Evolutionary conservation across 2,888 invertebrate species (phyloP).

Genomic region (Lydus trimaculatus): DNA sequence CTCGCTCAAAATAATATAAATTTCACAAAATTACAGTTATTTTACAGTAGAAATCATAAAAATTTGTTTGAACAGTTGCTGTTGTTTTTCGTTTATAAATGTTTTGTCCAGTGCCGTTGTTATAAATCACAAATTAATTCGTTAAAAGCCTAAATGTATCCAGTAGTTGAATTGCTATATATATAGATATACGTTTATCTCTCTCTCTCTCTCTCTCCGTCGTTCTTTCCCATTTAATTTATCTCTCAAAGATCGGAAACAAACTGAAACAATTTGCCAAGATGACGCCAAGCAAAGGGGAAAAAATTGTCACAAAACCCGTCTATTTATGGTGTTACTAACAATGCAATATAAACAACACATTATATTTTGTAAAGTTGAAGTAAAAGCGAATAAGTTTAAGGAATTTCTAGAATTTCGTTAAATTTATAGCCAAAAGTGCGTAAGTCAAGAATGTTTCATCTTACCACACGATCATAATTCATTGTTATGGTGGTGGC

Average conservation of each 20-base stretch:
- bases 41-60: too few species aligned
- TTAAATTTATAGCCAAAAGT: constrained; percentile 44
- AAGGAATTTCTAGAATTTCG: constrained; percentile 47
- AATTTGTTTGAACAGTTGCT: background rate
- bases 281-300: constrained; percentile 29
- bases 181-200: too few species aligned
- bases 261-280: constrained; percentile 22
- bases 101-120: background rate
- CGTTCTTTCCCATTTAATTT: background rate
- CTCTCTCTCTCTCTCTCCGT: background rate
- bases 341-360: constrained; percentile 43
- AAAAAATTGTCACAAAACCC: constrained; percentile 39
- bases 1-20: too few species aligned
- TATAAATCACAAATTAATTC: constrained; percentile 8
- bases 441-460: constrained; percentile 44
- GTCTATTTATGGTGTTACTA: constrained; percentile 44
- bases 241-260: background rate
- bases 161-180: background rate
- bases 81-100: too few species aligned
- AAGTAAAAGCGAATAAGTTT: constrained; percentile 40
- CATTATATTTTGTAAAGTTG: constrained; percentile 41
- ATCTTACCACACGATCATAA: constrained; percentile 34
- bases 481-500: constrained; percentile 16
- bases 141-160: background rate
- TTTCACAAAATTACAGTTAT: too few species aligned